Percentiles rank a stretch among this genome's conserved stretches.
phyloP scores from a whole-genome alignment of 30 jellyfish, hydroid and myxozoan species.

The Pelagia noctiluca region DNA sequence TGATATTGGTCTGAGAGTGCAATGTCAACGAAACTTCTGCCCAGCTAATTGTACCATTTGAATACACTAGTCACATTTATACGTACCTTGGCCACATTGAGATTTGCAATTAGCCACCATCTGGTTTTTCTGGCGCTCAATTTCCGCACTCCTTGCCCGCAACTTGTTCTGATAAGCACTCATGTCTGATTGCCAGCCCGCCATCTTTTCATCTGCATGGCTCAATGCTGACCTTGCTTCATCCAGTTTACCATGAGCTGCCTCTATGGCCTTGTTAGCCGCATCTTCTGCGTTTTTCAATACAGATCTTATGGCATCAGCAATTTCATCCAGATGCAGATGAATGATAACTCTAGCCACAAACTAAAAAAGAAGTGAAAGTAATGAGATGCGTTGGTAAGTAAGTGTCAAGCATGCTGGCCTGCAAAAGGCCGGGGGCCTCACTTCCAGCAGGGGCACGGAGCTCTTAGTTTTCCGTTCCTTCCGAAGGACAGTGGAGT shows the following conservation, averaged over 20 bases:
- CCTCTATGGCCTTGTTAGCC: slow-evolving; percentile 25
- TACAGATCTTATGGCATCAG: slow-evolving; percentile 22
- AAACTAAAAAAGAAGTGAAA: slow-evolving; percentile 33
- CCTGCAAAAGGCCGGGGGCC: too few relatives aligned
- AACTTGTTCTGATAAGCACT: slow-evolving; percentile 36
- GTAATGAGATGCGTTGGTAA: too few relatives aligned
- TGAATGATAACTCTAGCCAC: slow-evolving; percentile 29
- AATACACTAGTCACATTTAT: too few relatives aligned
- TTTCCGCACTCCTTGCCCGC: slow-evolving; percentile 39
- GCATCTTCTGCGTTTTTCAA: slow-evolving; percentile 45
- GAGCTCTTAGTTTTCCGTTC: too few relatives aligned
- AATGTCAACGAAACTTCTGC: too few relatives aligned
- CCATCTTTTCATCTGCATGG: slow-evolving; percentile 53
- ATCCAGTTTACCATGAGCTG: slow-evolving; percentile 30
- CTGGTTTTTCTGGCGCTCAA: slow-evolving; percentile 48
- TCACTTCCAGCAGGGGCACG: too few relatives aligned
- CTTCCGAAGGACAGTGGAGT: too few relatives aligned
- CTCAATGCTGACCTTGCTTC: slow-evolving; percentile 33
- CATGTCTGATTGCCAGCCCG: slow-evolving; percentile 51
- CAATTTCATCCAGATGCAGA: slow-evolving; percentile 38
- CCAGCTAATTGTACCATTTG: too few relatives aligned
- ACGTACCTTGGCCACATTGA: slow-evolving; percentile 74
- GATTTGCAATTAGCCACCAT: slow-evolving; percentile 47
- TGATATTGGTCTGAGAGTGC: too few relatives aligned
- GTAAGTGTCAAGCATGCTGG: too few relatives aligned